Evolutionary conservation across 2,888 invertebrate species (phyloP).

Genomic region (Allolobophora icterica): DNA sequence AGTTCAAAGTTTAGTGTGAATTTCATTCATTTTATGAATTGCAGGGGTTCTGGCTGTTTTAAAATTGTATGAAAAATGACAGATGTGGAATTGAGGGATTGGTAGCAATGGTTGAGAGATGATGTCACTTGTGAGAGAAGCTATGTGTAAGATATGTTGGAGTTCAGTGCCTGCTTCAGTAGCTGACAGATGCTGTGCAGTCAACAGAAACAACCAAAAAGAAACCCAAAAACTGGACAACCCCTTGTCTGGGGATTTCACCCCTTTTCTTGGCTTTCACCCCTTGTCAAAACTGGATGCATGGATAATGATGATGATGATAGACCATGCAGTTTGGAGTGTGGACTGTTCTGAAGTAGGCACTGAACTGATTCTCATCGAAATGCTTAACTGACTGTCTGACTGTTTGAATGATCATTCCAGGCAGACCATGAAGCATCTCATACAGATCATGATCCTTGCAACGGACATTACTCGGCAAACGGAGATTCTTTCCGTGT

Average conservation of each 20-base stretch:
- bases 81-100: background rate
- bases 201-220: too few species aligned
- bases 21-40: too few species aligned
- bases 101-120: background rate
- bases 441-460: conserved; percentile 72
- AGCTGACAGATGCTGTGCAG: too few species aligned
- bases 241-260: too few species aligned
- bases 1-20: too few species aligned
- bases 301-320: background rate
- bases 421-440: conserved; percentile 28
- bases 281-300: too few species aligned
- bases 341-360: background rate
- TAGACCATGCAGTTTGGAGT: background rate
- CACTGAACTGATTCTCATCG: too few species aligned
- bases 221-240: too few species aligned
- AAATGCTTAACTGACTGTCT: background rate
- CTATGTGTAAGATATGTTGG: too few species aligned
- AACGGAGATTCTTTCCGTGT: conserved; percentile 69
- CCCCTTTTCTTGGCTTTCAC: too few species aligned
- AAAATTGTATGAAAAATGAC: background rate
- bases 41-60: background rate
- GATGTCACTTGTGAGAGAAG: too few species aligned
- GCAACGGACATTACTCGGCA: conserved; percentile 90
- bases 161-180: too few species aligned
- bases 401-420: background rate